Evolutionary conservation across 2,888 invertebrate genomes (phyloP), one percentile per base, ranked within the genome.

Genomic region (Steromphala cineraria): DNA sequence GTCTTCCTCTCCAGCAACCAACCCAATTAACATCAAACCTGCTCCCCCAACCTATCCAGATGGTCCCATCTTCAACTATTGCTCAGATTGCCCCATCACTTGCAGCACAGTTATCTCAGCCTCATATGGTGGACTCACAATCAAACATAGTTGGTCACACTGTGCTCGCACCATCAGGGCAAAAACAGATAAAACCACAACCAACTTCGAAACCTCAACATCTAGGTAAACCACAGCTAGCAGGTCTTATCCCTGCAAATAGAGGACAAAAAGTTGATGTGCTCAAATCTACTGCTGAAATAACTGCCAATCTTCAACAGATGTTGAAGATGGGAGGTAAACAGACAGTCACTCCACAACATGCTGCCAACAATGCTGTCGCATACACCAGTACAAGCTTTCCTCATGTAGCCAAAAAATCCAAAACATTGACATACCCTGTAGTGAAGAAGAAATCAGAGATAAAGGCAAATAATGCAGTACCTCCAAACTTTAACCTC

Each of bases 51-150:
- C 62, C 62, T 0, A 5, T 46, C 46, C 46, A 46, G 46, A 46
- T 46, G 46, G 13, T 1, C 46, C 46, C 46, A 46, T 24, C 62
- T 15, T 62, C 62, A 19, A 62, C 62, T 24, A 40, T 71, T 31
- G 71, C 71, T n/a, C 71, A 71, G 71, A 71, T 71, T 36, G 71
- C 71, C 13, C 71, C 71, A 19, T 71, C 71, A 36, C 15, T 71
- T 71, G 71, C 71, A 36, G 71, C 71, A 19, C 71, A 71, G 71
- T 19, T 71, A 13, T 28, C 71, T 31, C 71, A 71, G 71, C 71
- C 36, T 8, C 71, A 71, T 2, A 28, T 71, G 71, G 19, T 71
- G 17, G 31, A 71, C 19, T 31, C 71, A 2, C 62, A 62, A 17
- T 24, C 28, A 0, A 24, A 10, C 2, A 31, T 62, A n/a, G 62